phyloP scores from a whole-genome alignment of 2,888 invertebrate species.

The Nesidiocoris tenuis region DNA sequence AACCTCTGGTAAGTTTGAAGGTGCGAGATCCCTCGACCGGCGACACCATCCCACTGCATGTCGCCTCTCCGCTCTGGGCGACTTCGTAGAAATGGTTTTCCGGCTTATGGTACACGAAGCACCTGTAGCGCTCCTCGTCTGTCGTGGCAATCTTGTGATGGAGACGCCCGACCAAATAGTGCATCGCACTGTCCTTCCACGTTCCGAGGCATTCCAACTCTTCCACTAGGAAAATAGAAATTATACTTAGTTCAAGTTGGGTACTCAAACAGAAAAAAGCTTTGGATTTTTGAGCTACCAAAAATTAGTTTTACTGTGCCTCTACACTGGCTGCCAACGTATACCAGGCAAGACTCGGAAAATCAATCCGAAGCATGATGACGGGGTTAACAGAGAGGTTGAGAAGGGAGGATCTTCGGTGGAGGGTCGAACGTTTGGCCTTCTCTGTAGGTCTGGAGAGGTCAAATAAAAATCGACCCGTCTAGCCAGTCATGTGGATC shows the following conservation, averaged over 20 bases:
- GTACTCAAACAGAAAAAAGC: too few species aligned
- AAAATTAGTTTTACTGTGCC: too few species aligned
- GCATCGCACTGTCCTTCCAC: slow-evolving; percentile 80
- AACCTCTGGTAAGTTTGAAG: slow-evolving; percentile 76
- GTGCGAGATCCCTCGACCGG: slow-evolving; percentile 75
- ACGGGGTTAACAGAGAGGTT: too few species aligned
- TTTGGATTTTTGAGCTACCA: too few species aligned
- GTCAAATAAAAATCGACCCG: too few species aligned
- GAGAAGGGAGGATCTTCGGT: too few species aligned
- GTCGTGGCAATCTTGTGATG: slow-evolving; percentile 62
- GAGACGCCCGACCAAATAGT: slow-evolving; percentile 74
- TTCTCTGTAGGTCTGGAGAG: too few species aligned
- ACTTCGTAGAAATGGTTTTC: slow-evolving; percentile 60
- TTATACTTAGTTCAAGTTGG: neutral
- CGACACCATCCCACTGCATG: slow-evolving; percentile 73
- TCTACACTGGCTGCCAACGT: too few species aligned
- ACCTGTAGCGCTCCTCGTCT: slow-evolving; percentile 78
- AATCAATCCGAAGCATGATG: too few species aligned
- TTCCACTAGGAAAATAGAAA: slow-evolving; percentile 61
- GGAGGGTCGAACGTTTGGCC: too few species aligned
- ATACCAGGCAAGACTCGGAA: too few species aligned
- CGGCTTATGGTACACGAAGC: slow-evolving; percentile 72
- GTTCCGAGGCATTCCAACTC: slow-evolving; percentile 77
- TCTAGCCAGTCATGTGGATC: neutral
- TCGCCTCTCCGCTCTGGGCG: slow-evolving; percentile 77